Evolutionary conservation across 2,797 vertebrate genomes (phyloP).

Genomic region (Lagorchestes hirsutus): DNA sequence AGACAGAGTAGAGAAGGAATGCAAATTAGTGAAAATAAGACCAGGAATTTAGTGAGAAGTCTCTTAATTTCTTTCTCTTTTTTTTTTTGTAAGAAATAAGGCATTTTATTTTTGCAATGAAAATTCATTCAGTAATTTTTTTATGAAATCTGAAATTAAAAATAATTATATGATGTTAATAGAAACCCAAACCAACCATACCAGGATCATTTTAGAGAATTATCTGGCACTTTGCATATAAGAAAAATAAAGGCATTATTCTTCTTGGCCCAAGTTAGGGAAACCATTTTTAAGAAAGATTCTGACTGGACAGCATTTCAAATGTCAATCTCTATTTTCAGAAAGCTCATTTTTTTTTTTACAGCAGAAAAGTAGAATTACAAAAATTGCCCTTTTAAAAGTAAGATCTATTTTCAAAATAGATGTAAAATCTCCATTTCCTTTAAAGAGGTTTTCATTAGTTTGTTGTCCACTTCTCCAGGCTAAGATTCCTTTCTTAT

Average conservation of each 20-base stretch:
- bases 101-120: constrained; percentile 85
- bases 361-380: constrained; percentile 76
- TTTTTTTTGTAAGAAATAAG: constrained; percentile 76
- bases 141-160: constrained; percentile 82
- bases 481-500: constrained; percentile 84
- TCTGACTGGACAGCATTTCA: constrained; percentile 87
- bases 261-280: constrained; percentile 86
- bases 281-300: constrained; percentile 83
- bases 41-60: too few species aligned
- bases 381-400: constrained; percentile 69
- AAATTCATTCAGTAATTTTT: constrained; percentile 90
- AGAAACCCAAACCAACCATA: constrained; percentile 82
- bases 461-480: constrained; percentile 87
- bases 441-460: constrained; percentile 90
- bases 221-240: constrained; percentile 83
- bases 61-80: not conserved
- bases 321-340: constrained; percentile 73
- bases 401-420: constrained; percentile 79
- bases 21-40: not conserved
- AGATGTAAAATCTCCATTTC: constrained; percentile 89
- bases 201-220: constrained; percentile 82
- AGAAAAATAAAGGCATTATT: constrained; percentile 91
- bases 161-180: constrained; percentile 89
- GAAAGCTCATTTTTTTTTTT: constrained; percentile 70
- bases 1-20: not conserved